Base-by-base conservation (phyloP, 2,888 invertebrate species). In the Malthinus flaveolus region DNA sequence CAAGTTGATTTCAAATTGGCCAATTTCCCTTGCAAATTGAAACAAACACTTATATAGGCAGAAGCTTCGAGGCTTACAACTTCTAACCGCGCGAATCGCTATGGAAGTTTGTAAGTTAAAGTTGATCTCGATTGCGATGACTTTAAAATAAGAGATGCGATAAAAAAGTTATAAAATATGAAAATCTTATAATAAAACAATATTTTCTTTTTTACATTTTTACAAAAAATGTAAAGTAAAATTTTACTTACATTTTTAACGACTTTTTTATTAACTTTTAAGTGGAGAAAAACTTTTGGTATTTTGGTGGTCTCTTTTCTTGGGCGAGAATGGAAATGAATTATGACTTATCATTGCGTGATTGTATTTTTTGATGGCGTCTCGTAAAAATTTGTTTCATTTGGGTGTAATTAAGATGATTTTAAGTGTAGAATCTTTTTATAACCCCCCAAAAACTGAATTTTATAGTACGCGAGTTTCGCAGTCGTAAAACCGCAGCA, bases 21-120 rank as follows among this genome's bases (percentile, higher is more conserved):
- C 65, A 55, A 68, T 67, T 66, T 67, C 61, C 62, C 62, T 66
- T 67, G 68, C 68, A 68, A 68, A 68, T 68, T 67, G 63, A 63
- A 64, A 66, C 63, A 64, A 65, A 65, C 58, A 64, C 60, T 61
- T 55, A 61, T 57, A 50, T 47, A 56, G 39, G 47, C 59, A 31
- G 23, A 42, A 42, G 49, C 57, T 52, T 48, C 33, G 32, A 52
- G 53, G 59, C 55, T 59, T 57, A 56, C 58, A 55, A 61, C 54
- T 56, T 57, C 54, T 50, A 59, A 49, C 54, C 56, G 53, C 56
- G 53, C 54, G 52, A 59, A 62, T 52, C 49, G 62, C 56, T 55
- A 56, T 56, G 39, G 53, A 62, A 62, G 56, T 62, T 62, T 56
- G 49, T 32, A 56, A 56, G 56, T 52, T 58, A 58, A 50, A 59